A percentile compares a stretch with the other conserved stretches of the same genome.
These are phyloP conservation scores for Trachurus trachurus DNA, from an alignment of 2,797 vertebrate genomes.

Conservation along the genomic window DNA sequence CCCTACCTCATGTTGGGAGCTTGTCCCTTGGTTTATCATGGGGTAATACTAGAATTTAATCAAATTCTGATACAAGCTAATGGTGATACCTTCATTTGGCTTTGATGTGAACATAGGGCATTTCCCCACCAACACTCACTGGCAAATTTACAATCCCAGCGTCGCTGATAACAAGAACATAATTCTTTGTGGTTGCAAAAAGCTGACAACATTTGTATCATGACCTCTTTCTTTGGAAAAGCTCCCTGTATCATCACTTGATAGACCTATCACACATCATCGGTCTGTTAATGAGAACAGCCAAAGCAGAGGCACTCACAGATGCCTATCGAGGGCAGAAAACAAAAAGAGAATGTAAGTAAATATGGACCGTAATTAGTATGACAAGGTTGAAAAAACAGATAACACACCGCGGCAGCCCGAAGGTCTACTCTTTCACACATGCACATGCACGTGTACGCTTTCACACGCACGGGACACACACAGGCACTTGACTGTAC, in stretches of 20 bases:
- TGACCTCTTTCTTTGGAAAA: conserved; percentile 81
- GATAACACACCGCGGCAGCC: conserved; percentile 82
- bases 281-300: conserved; percentile 84
- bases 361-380: conserved; percentile 88
- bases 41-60: conserved; percentile 41
- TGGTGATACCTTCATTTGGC: conserved; percentile 23
- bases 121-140: conserved; percentile 54
- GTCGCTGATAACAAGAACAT: conserved; percentile 76
- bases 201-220: conserved; percentile 78
- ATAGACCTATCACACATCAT: conserved; percentile 84
- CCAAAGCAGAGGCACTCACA: conserved; percentile 74
- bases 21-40: conserved; percentile 21
- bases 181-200: conserved; percentile 73
- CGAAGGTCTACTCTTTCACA: conserved; percentile 63
- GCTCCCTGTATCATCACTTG: conserved; percentile 72
- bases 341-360: conserved; percentile 86
- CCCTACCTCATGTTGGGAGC: background rate
- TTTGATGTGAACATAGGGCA: conserved; percentile 39
- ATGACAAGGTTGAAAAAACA: conserved; percentile 85
- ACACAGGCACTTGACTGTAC: conserved; percentile 42
- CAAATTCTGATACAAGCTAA: conserved; percentile 41
- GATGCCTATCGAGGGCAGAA: conserved; percentile 85
- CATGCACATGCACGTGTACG: conserved; percentile 25
- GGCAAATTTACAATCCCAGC: conserved; percentile 69
- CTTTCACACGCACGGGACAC: conserved; percentile 45